Evolutionary conservation across 2,888 invertebrate species (phyloP), one percentile per base, ranked within the genome.

Genomic region (Eudasyphora cyanicolor): DNA sequence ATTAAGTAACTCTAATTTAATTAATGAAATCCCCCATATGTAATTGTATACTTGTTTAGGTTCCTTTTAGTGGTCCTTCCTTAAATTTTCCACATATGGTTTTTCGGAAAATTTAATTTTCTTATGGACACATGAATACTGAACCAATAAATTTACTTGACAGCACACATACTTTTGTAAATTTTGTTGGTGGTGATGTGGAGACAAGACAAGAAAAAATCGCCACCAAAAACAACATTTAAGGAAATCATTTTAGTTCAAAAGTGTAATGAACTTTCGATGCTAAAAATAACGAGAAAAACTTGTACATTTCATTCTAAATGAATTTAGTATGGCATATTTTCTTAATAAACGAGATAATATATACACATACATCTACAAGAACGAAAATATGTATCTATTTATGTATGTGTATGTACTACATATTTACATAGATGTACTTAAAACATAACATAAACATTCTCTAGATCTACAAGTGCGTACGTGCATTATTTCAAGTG

Each of bases 181-280:
- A 45, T n/a, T 38, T n/a, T 73, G 57, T n/a, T n/a, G n/a, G n/a
- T 14, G 21, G 19, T 45, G 12, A 6, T 69, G 54, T 62, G 38
- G 70, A 29, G 32, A 54, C 32, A 57, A 57, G 24, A 32, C 4
- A 8, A 32, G 17, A 69, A 69, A 73, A 69, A 45, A n/a, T n/a
- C n/a, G n/a, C 45, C 42, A 60, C 42, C 62, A 67, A 74, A n/a
- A n/a, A n/a, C n/a, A n/a, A 82, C 32, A 75, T 45, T 70, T 77
- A 73, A 57, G 69, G 60, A 42, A 60, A 71, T n/a, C 3, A 77
- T 77, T 29, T 64, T 77, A 77, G 79, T 83, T 79, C 82, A 79
- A 83, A 83, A 83, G 82, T 54, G 79, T 69, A 83, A 83, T 79
- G 82, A 83, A 84, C 84, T 84, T 78, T 80, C 35, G 29, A 57